These are phyloP conservation scores for Sakesphorus luctuosus DNA, from an alignment of 2,113 vertebrate species.

Conservation along the genomic window DNA sequence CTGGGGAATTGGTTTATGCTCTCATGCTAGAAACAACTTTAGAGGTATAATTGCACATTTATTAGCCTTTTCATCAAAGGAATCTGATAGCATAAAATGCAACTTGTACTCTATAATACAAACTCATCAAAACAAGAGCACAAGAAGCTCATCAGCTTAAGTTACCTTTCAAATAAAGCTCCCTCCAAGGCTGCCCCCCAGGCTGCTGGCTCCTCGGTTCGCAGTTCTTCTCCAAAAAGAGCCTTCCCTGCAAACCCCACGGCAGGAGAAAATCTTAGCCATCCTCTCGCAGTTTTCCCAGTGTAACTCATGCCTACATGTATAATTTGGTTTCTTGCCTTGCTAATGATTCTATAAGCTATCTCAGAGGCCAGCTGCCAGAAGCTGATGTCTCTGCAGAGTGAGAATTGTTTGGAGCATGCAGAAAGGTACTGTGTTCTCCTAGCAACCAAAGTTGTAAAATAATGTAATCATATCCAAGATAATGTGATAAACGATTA, in stretches of 20 bases:
- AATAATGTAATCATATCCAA: constrained; percentile 54
- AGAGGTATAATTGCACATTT: neutral
- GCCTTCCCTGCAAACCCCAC: neutral
- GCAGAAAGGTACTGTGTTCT: constrained; percentile 24
- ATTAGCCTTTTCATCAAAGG: neutral
- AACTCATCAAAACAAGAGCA: neutral
- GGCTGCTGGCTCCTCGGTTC: neutral
- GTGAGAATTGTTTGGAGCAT: constrained; percentile 6
- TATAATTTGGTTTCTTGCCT: neutral
- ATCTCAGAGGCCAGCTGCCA: neutral
- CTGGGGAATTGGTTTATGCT: neutral
- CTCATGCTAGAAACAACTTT: neutral
- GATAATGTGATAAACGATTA: constrained; percentile 61
- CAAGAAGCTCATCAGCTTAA: neutral
- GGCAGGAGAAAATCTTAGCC: neutral
- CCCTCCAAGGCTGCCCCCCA: neutral
- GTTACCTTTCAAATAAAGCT: neutral
- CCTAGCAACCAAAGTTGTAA: constrained; percentile 64
- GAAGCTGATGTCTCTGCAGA: constrained; percentile 35
- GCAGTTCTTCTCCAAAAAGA: neutral
- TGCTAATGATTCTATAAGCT: neutral
- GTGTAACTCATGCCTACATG: neutral
- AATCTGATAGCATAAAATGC: neutral
- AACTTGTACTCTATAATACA: neutral
- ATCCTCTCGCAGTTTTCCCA: neutral